phyloP scores from a whole-genome alignment of 2,888 invertebrate species.

The Drosophila pullipes region DNA sequence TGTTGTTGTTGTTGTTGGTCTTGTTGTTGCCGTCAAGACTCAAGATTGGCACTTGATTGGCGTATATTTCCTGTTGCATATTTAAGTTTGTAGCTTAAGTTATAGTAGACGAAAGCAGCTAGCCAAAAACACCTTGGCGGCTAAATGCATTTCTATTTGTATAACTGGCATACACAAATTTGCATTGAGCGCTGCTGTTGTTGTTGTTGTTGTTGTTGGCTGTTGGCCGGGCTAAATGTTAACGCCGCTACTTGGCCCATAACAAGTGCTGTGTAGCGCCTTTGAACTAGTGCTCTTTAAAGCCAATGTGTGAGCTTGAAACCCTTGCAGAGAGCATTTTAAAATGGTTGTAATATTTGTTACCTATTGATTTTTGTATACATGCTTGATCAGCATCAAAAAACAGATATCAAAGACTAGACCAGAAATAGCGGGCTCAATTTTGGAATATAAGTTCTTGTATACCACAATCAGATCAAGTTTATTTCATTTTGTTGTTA shows the following conservation, averaged over 20 bases:
- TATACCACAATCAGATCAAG: neutral
- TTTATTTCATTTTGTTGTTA: too few species aligned
- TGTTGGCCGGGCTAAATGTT: slow-evolving; percentile 17
- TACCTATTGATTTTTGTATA: neutral
- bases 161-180: slow-evolving; percentile 58
- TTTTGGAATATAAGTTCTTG: neutral
- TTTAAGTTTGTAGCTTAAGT: slow-evolving; percentile 74
- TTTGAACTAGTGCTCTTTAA: slow-evolving; percentile 18
- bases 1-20: slow-evolving; percentile 37
- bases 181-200: slow-evolving; percentile 36
- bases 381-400: neutral
- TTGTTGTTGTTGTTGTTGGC: neutral
- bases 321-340: neutral
- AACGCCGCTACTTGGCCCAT: slow-evolving; percentile 1
- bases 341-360: neutral
- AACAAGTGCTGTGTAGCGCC: neutral
- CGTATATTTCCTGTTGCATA: slow-evolving; percentile 84
- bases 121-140: slow-evolving; percentile 49
- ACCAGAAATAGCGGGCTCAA: rapidly evolving
- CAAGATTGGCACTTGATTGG: slow-evolving; percentile 84
- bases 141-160: slow-evolving; percentile 79
- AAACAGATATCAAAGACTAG: neutral
- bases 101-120: slow-evolving; percentile 35
- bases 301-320: neutral
- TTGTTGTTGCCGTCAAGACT: slow-evolving; percentile 70